These are phyloP conservation scores for Spisula solida DNA, from an alignment of 2,888 invertebrate genomes.

Conservation along the genomic window DNA sequence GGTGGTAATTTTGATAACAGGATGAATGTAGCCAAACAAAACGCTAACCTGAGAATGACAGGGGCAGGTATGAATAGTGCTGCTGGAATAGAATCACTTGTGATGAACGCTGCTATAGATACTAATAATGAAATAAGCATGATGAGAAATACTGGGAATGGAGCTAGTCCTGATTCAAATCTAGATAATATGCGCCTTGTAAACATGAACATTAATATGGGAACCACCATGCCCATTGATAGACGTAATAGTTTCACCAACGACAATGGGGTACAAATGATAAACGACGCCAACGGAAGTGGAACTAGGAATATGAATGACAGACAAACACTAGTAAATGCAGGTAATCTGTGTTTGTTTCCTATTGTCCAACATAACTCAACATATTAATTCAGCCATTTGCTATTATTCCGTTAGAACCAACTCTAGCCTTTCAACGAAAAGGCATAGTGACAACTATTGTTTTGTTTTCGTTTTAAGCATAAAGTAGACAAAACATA, in stretches of 20 bases:
- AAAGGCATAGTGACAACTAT: too few relatives aligned
- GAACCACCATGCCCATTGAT: not conserved
- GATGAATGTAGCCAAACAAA: not conserved
- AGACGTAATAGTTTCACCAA: not conserved
- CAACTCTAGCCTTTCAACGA: too few relatives aligned
- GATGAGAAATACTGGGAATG: not conserved
- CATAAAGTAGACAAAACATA: too few relatives aligned
- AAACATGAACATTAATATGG: constrained; percentile 31
- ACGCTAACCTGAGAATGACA: not conserved
- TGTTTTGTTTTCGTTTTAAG: too few relatives aligned
- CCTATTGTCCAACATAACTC: not conserved
- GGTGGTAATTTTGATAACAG: constrained; percentile 13
- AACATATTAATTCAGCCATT: too few relatives aligned
- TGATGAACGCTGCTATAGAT: constrained; percentile 16
- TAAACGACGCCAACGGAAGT: too few relatives aligned
- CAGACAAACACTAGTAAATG: too few relatives aligned
- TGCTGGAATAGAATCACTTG: constrained; percentile 9
- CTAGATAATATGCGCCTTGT: constrained; percentile 29
- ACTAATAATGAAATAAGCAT: not conserved
- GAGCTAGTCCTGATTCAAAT: constrained; percentile 23
- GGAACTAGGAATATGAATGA: too few relatives aligned
- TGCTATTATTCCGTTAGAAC: too few relatives aligned
- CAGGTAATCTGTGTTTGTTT: not conserved
- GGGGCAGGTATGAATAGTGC: not conserved
- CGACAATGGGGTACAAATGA: too few relatives aligned